Evolutionary conservation across 2,797 vertebrate species (phyloP), one percentile per base, ranked within the genome.

Genomic region (Sebastes oblongus): DNA sequence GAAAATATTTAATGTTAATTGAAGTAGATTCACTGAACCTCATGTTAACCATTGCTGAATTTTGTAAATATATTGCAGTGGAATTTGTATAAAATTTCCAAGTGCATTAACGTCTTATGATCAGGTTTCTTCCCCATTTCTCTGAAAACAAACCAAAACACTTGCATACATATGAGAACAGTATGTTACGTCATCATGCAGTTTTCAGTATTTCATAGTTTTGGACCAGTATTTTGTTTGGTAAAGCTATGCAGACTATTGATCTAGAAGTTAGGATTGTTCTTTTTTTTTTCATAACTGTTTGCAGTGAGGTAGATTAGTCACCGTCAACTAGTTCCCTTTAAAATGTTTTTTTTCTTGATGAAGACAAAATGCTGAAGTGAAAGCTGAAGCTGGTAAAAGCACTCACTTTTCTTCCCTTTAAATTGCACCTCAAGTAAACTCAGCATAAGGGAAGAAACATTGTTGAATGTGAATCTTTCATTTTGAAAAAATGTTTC

Each of bases 401-500:
- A 91, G 83, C 85, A 82, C 84, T 88, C 72, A 25, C 18, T 60
- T 82, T 86, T 82, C 83, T 91, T 82, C 70, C 65, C 72, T 77
- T 90, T 81, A 75, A 81, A 83, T 69, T 78, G 81, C 76, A 91
- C 83, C 73, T 88, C 73, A 78, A 81, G 30, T 71, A 76, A 75
- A 71, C 80, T 77, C 42, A 80, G 65, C 79, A 80, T 77, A 81
- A 81, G 64, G 81, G 85, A 75, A 88, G 85, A 75, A 86, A 75
- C 46, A 70, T 54, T 54, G 68, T 72, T 86, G 77, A 93, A 93
- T 92, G 91, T 93, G 88, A 91, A 90, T 82, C 69, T 80, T 85
- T 88, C 61, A 82, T 88, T 86, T 92, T 96, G 95, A 96, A 95
- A 77, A 94, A 95, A 94, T 94, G 93, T 96, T 95, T 96, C 95